Evolutionary conservation across 2,113 vertebrate species (phyloP), one percentile per base, ranked within the genome.

Genomic region (Plecturocebus donacophilus): DNA sequence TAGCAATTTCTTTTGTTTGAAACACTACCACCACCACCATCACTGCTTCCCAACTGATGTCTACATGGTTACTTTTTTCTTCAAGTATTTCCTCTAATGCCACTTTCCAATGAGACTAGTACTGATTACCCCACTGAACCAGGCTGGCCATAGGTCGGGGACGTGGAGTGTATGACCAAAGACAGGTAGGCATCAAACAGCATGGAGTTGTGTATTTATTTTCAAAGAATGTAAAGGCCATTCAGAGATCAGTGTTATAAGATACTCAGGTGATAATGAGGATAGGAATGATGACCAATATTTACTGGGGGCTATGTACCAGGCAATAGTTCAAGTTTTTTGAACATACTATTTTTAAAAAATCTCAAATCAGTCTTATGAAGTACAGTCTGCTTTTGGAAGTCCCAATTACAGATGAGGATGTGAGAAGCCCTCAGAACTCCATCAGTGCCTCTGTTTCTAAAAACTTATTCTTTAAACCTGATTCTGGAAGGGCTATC

Each of bases 111-210:
- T 6, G 40, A 45, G 56, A 49, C 1, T 38, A 27, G 8, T 47
- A 61, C 16, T 82, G 47, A 52, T 35, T 14, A 49, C 10, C 10
- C 14, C 30, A 45, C 4, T 56, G 45, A 35, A 30, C 42, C 3
- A 45, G 6, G 23, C 0, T 54, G 42, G 5, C 17, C n/a, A 40
- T 20, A 54, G 12, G 11, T 30, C 1, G 2, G 7, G 10, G 5
- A 27, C 25, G 0, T 14, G 1, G 27, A 25, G 0, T 14, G 1
- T 25, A 40, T 13, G 19, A 88, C 16, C 30, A 73, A 87, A 95
- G 49, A 38, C 10, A 85, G 19, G 17, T 7, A 75, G 27, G 23
- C 10, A 58, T 70, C 75, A 38, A 35, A 68, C 21, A 81, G 3
- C 20, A 35, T 77, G 5, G 11, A 70, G 13, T 8, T 92, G 21